Evolutionary conservation across 2,113 vertebrate species (phyloP), one percentile per base, ranked within the genome.

Genomic region (Bos indicus): DNA sequence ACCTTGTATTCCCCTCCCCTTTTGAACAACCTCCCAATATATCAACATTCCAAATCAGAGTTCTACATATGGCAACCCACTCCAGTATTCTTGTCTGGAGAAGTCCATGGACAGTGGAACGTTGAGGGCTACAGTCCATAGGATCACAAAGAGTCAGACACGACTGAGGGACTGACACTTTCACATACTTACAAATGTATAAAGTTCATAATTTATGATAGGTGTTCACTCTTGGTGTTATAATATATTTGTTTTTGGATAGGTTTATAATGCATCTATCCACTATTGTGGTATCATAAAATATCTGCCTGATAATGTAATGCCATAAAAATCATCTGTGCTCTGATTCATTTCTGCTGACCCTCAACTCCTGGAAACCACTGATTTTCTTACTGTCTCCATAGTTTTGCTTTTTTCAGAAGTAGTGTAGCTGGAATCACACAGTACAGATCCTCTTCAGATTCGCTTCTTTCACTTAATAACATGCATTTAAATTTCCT

Each of bases 1-100:
- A 30, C 6, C 10, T 46, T 46, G 13, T 36, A 2, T 33, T 21
- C 15, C 2, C 23, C 3, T 4, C 4, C n/a, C 10, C 7, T n/a
- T 5, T 4, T 25, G 7, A 1, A 1, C 6, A 46, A 15, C 26
- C 1, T 94, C 48, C 36, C 25, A 28, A 17, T 56, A 56, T 60
- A 14, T 30, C 16, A 46, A 19, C 13, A 12, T 28, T 33, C 21
- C 7, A 15, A 10, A 6, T 9, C 3, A 6, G 46, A 52, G 23
- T 25, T 33, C 9, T 21, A 16, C 9, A 15, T 84, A n/a, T 48
- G 19, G 30, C 30, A 64, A 9, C 30, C 15, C 30, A 64, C 30
- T 64, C 30, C 62, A 64, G 15, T 64, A 17, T 17, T n/a, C 30
- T 64, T 17, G 30, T 17, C 30, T 64, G 30, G 30, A n/a, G 15